Conservation (phyloP, 35 echinoderm and acorn worm genomes). For the Nesometra sesokonis region DNA sequence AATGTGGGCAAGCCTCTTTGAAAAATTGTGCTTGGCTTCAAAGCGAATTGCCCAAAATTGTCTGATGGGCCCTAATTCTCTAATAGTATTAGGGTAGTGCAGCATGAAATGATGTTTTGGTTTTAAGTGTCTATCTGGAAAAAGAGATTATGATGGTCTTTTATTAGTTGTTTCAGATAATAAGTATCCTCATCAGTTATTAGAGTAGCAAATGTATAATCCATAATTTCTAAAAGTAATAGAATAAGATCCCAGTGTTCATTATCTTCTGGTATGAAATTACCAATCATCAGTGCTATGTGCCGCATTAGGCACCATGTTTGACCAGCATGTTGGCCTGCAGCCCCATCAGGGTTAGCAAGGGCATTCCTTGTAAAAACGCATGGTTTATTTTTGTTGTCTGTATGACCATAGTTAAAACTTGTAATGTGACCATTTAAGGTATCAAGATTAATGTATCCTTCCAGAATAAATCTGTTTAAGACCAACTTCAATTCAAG, state of each 20-base stretch:
- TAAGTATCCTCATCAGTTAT: conserved; percentile 1
- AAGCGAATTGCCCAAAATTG: conserved; percentile 23
- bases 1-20: not conserved
- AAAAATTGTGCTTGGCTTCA: conserved; percentile 19
- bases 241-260: not conserved
- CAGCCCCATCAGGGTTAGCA: not conserved
- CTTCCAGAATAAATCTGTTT: not conserved
- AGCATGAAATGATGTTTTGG: conserved; percentile 14
- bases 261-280: not conserved
- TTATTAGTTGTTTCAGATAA: not conserved
- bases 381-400: not conserved
- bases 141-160: conserved; percentile 5
- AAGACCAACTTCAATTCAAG: conserved; percentile 6
- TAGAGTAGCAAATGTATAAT: not conserved
- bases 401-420: not conserved
- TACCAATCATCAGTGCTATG: not conserved
- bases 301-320: not conserved
- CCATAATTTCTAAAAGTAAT: conserved; percentile 1
- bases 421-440: conserved; percentile 9
- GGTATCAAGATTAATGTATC: not conserved
- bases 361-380: not conserved
- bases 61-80: not conserved
- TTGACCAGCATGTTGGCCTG: conserved; percentile 2
- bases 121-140: not conserved
- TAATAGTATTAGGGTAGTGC: not conserved